A percentile compares a stretch with the other conserved stretches of the same genome.
phyloP scores from a whole-genome alignment of 1,140 invertebrate species.

The Halotydeus destructor region DNA sequence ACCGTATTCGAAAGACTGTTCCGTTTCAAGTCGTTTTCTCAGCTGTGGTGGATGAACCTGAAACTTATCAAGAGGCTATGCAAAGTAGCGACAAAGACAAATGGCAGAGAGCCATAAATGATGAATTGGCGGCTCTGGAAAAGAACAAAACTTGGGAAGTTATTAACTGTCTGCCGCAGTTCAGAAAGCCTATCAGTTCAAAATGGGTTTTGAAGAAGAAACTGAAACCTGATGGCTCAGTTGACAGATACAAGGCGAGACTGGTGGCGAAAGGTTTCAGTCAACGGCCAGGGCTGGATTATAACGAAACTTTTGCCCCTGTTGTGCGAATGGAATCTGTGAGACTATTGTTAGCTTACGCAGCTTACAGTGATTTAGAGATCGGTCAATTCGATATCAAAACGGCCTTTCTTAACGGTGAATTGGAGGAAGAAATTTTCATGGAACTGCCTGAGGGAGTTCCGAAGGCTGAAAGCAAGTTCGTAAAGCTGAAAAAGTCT shows the following conservation, averaged over 20 bases:
- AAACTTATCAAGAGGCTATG: conserved; percentile 9
- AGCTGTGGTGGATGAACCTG: background rate
- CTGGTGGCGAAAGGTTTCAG: conserved; percentile 5
- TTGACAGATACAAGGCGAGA: conserved; percentile 9
- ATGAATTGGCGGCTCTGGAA: background rate
- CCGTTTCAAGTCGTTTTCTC: no score
- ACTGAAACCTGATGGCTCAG: conserved; percentile 3
- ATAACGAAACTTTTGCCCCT: conserved; percentile 5
- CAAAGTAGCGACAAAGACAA: background rate
- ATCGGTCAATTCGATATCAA: conserved; percentile 20
- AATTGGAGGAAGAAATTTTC: conserved; percentile 25
- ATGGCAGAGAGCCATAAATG: conserved; percentile 9
- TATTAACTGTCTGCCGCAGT: background rate
- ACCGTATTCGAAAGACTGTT: no score
- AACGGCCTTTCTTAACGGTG: conserved; percentile 26
- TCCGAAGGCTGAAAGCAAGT: conserved; percentile 15
- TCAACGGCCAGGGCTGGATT: conserved; percentile 8
- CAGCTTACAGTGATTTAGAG: conserved; percentile 1
- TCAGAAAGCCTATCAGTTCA: background rate
- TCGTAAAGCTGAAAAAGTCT: conserved; percentile 21
- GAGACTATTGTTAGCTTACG: background rate
- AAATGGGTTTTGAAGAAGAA: conserved; percentile 14
- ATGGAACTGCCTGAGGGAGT: conserved; percentile 25
- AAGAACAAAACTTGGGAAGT: conserved; percentile 7
- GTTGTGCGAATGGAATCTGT: conserved; percentile 1